Base-by-base conservation (phyloP, 1,140 invertebrate genomes). In the Aphelinus atriplicis region DNA sequence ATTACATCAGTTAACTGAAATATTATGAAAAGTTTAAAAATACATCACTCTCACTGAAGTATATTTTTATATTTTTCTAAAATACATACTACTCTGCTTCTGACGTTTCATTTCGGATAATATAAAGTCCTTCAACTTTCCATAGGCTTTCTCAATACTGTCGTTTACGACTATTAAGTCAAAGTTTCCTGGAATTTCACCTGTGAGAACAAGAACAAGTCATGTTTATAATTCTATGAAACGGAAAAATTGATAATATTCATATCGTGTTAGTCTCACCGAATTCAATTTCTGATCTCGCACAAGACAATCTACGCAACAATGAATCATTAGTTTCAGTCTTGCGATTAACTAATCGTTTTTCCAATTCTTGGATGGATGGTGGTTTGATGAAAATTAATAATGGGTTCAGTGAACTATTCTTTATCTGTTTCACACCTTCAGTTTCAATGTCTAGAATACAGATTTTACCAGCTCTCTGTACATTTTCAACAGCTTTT, bases 401-500 rank as follows among this genome's bases (percentile, higher is more conserved):
- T 74, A 94, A 85, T 1, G 97, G 94, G 87, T 97, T 92, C 7
- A 98, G 87, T 77, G 95, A 90, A 53, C 93, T 95, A 45, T 92
- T 89, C 81, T 96, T 97, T 2, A 99, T 93, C 86, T 94, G 95
- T 80, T 95, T 95, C 0, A 99, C 98, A 51, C 98, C 98, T 90
- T 99, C 94, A 48, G 97, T 92, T 78, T 99, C 98, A 80, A 99
- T 97, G 83, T 99, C 98, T 69, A 99, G 85, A 51, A 99, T 93
- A 84, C 97, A 99, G 26, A 98, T 92, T 84, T 94, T 95, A 1
- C 97, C 97, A 62, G 90, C 88, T 9, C 89, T 87, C 71, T 92
- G 90, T 1, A 99, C 94, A 79, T 93, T 91, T 83, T 95, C 90
- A 0, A 99, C 95, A 0, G 97, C 93, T 81, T 89, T 89, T 89